phyloP scores from a whole-genome alignment of 2,888 invertebrate genomes.

The Hanleya hanleyi region DNA sequence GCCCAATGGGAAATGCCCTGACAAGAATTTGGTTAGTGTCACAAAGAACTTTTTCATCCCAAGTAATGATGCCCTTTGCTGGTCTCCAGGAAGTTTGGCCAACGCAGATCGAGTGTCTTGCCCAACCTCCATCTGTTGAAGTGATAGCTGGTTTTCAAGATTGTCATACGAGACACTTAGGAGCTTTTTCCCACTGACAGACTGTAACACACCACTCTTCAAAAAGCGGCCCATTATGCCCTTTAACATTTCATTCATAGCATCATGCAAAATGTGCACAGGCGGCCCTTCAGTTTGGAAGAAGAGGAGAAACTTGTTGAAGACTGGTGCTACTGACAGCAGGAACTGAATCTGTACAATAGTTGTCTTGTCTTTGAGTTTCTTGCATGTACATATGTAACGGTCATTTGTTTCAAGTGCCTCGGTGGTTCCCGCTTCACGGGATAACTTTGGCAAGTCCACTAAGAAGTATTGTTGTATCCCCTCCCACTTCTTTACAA shows the following conservation, averaged over 20 bases:
- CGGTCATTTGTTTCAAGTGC: conserved; percentile 22
- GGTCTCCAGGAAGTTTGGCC: too few species aligned
- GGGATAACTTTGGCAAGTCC: conserved; percentile 19
- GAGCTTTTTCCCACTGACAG: too few species aligned
- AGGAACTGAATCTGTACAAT: conserved; percentile 33
- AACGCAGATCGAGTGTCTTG: conserved; percentile 23
- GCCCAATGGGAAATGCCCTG: neutral
- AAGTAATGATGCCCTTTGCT: conserved; percentile 20
- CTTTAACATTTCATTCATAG: too few species aligned
- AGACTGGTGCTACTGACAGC: conserved; percentile 24
- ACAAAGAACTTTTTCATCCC: conserved; percentile 31
- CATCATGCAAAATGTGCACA: too few species aligned
- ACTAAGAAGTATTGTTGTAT: conserved; percentile 24
- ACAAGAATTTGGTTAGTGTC: conserved; percentile 25
- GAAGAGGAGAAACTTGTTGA: conserved; percentile 29
- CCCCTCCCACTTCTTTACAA: conserved; percentile 32
- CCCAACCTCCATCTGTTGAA: conserved; percentile 26
- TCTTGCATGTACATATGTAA: conserved; percentile 31
- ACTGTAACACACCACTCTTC: too few species aligned
- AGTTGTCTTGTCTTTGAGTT: conserved; percentile 26
- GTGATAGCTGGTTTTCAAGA: conserved; percentile 18
- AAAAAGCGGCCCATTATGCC: too few species aligned
- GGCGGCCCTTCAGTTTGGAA: too few species aligned
- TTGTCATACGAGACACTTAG: conserved; percentile 22
- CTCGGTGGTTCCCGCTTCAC: conserved; percentile 19